Conservation (phyloP, 2,888 invertebrate genomes). For the Apocheima hispidaria region DNA sequence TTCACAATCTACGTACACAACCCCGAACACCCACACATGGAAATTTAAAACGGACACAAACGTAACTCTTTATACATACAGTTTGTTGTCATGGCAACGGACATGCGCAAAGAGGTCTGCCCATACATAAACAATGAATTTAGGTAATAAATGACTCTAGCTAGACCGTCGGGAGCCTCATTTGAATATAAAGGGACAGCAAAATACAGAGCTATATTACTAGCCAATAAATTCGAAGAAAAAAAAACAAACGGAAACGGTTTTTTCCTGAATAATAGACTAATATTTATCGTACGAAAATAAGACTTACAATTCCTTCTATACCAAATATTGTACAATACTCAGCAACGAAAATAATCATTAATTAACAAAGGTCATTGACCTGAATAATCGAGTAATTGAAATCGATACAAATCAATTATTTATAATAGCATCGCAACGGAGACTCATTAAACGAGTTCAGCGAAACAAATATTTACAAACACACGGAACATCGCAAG, state of each 20-base stretch:
- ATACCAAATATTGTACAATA: too few relatives aligned
- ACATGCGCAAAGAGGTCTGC: conserved; percentile 73
- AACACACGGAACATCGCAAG: conserved; percentile 42
- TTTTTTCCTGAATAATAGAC: conserved; percentile 4
- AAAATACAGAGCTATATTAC: conserved; percentile 34
- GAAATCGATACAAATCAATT: conserved; percentile 32
- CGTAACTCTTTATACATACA: conserved; percentile 44
- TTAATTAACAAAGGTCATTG: conserved; percentile 28
- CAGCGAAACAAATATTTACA: conserved; percentile 53
- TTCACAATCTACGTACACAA: conserved; percentile 45
- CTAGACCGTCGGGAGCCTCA: conserved; percentile 40
- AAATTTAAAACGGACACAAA: conserved; percentile 34
- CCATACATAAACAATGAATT: conserved; percentile 79
- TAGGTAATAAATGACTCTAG: conserved; percentile 55
- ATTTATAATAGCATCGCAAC: conserved; percentile 38
- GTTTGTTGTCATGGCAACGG: conserved; percentile 78
- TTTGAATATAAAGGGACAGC: conserved; percentile 39
- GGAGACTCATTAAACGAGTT: conserved; percentile 37
- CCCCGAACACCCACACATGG: conserved; percentile 42
- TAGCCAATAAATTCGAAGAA: conserved; percentile 32
- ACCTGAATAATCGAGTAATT: conserved; percentile 29
- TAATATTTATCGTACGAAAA: background rate
- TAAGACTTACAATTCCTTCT: background rate
- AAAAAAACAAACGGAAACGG: conserved; percentile 16
- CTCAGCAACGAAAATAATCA: too few relatives aligned